Evolutionary conservation across 2,113 vertebrate genomes (phyloP), one percentile per base, ranked within the genome.

Genomic region (Pantherophis guttatus): DNA sequence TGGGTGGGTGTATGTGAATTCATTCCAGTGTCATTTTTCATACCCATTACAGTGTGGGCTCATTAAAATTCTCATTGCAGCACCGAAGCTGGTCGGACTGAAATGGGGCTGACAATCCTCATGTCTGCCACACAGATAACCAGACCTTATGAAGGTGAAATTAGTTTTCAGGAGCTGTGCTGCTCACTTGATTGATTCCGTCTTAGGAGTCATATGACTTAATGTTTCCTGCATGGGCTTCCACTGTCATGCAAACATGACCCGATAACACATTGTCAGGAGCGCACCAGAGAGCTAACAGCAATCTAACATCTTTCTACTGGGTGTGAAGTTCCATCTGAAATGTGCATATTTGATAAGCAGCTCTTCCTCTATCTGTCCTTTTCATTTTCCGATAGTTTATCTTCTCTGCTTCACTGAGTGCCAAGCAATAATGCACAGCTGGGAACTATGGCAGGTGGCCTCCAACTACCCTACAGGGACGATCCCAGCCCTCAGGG

Each of bases 291-390:
- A 98, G 97, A 98, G 97, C 97, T 97, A 97, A 97, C 98, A 98
- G 97, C 97, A 98, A 98, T 98, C 98, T 98, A 98, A 98, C 98
- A 98, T 98, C 98, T 98, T 97, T 97, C 96, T 97, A 96, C 93
- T 29, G 96, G 97, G 97, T 97, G 97, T 97, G 97, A 98, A 97
- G 97, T 97, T 98, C 96, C 96, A 97, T 98, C 97, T 97, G 96
- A 98, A 98, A 98, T 97, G 97, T 98, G 97, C 97, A 98, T 98
- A 98, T 98, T 97, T 98, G 97, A 98, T 98, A 98, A 98, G 97
- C 96, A 96, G 94, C 94, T 96, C 91, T 24, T 96, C 95, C 96
- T 97, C 96, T 97, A 94, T 97, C 97, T 95, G 95, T 96, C 96
- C 95, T 97, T 98, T 98, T 96, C 97, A 97, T 98, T 98, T 97